Percentiles rank a stretch among this genome's conserved stretches.
phyloP scores from a whole-genome alignment of 2,888 invertebrate species.

The Digitonthophagus gazella region DNA sequence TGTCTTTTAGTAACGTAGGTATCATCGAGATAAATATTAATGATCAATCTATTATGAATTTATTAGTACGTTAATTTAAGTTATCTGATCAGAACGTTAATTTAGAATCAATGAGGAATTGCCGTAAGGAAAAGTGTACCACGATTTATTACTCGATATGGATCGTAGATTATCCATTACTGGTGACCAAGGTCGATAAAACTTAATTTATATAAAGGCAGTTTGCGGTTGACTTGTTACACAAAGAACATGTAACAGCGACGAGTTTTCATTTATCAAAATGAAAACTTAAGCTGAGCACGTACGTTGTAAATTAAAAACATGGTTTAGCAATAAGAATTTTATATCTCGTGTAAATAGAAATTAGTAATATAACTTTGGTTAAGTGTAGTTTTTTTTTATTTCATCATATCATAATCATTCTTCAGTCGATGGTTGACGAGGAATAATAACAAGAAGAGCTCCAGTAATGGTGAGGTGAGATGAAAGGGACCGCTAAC shows the following conservation, averaged over 20 bases:
- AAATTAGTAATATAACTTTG: too few species aligned
- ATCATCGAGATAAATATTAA: background rate
- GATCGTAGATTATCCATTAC: background rate
- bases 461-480: slow-evolving; percentile 28
- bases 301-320: background rate
- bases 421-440: too few species aligned
- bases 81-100: background rate
- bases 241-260: background rate
- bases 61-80: background rate
- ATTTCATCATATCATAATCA: too few species aligned
- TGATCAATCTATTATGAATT: background rate
- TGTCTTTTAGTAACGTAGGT: background rate
- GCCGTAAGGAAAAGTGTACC: background rate
- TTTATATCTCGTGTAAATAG: background rate
- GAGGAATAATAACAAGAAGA: background rate
- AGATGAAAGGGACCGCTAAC: slow-evolving; percentile 34
- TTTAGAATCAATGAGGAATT: background rate
- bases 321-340: background rate
- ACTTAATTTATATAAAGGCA: background rate
- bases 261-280: background rate
- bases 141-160: background rate
- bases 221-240: background rate
- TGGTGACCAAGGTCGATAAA: background rate
- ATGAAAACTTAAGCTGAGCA: background rate
- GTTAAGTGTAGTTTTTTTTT: background rate